Percentiles rank a stretch among this genome's conserved stretches.
Evolutionary conservation across 1,140 invertebrate genomes (phyloP).

Genomic region (Venturia canescens): DNA sequence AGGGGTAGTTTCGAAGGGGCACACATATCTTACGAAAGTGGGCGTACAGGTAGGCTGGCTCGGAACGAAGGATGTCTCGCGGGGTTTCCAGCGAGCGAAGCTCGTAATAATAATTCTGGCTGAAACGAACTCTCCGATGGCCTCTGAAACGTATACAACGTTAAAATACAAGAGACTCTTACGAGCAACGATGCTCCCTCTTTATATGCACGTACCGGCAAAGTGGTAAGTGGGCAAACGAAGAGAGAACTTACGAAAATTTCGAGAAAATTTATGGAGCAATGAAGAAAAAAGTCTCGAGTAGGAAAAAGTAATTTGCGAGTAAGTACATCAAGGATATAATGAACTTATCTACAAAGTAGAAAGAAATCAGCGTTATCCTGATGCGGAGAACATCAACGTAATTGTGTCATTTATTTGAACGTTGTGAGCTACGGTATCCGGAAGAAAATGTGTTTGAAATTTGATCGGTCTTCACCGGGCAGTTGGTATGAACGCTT

Average conservation of each 20-base stretch:
- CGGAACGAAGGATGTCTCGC: conserved; percentile 27
- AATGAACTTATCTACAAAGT: too few species aligned
- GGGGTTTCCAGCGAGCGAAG: conserved; percentile 9
- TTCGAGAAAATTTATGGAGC: neutral
- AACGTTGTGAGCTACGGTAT: too few species aligned
- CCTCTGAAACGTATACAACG: neutral
- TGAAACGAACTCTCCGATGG: conserved; percentile 4
- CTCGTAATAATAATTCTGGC: conserved; percentile 41
- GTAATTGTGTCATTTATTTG: too few species aligned
- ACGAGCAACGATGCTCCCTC: neutral
- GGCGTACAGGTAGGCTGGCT: conserved; percentile 1
- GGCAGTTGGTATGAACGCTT: too few species aligned
- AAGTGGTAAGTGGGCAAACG: neutral
- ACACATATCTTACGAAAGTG: conserved; percentile 17
- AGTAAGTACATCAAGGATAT: neutral
- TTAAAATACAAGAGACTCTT: neutral
- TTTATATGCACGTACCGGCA: neutral
- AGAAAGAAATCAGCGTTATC: too few species aligned
- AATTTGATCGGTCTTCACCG: too few species aligned
- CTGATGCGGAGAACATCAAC: too few species aligned
- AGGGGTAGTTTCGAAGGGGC: conserved; percentile 39
- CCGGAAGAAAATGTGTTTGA: too few species aligned
- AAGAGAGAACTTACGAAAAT: neutral
- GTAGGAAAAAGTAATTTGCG: neutral
- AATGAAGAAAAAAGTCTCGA: conserved; percentile 10